These are phyloP conservation scores for Chionis minor DNA, from an alignment of 2,113 vertebrate genomes.

Conservation along the genomic window DNA sequence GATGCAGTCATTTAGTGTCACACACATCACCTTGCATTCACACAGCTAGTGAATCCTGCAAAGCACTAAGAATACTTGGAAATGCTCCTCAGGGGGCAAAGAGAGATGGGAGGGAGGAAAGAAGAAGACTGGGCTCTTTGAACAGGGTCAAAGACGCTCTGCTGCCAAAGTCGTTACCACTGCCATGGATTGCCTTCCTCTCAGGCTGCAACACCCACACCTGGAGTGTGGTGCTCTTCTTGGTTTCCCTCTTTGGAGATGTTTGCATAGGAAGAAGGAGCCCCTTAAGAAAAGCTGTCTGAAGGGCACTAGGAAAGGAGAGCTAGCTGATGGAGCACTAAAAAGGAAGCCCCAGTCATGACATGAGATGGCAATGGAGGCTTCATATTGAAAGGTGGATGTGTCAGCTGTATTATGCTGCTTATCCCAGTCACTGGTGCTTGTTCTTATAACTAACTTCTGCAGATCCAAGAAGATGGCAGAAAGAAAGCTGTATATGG, in stretches of 20 bases:
- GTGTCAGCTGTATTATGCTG: background rate
- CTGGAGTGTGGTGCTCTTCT: background rate
- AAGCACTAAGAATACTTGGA: background rate
- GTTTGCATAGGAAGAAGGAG: background rate
- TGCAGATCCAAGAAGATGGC: background rate
- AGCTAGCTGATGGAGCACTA: background rate
- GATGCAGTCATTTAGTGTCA: background rate
- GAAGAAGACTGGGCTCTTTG: background rate
- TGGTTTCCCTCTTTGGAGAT: background rate
- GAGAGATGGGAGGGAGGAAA: background rate
- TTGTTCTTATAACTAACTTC: background rate
- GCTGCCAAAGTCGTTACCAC: background rate
- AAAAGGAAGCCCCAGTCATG: background rate
- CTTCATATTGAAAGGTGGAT: background rate
- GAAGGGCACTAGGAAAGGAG: background rate
- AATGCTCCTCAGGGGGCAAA: background rate
- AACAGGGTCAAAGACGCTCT: background rate
- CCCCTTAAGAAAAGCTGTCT: background rate
- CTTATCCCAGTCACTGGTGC: background rate
- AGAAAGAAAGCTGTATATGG: background rate
- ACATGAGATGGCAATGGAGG: background rate
- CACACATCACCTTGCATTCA: background rate
- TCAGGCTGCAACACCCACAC: background rate
- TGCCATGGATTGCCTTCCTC: background rate
- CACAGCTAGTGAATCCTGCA: background rate